Evolutionary conservation across 2,113 vertebrate species (phyloP), one percentile per base, ranked within the genome.

Genomic region (Microtus richardsoni): DNA sequence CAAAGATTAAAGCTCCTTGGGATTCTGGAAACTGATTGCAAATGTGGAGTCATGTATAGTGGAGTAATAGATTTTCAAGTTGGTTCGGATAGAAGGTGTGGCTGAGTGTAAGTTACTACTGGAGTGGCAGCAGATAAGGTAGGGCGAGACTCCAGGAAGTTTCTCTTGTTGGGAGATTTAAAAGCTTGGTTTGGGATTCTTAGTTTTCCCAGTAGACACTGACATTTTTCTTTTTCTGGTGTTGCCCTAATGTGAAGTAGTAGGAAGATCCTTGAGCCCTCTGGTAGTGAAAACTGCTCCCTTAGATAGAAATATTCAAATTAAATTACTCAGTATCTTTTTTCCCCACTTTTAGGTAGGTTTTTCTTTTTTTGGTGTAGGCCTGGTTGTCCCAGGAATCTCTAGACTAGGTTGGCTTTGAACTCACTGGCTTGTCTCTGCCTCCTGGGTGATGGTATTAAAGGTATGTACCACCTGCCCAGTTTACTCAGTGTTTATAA

Each of bases 71-170:
- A 13, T 12, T 83, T 3, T 52, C 5, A n/a, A n/a, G 75, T 75
- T 64, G 88, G 68, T 95, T 94, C 41, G 41, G 39, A n/a, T 78
- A 86, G 66, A 96, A 85, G 95, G 92, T 97, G 83, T 60, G 89
- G 47, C 66, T 68, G 64, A 28, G 62, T 17, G 54, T 58, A 58
- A 58, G 58, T 58, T 58, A 80, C 39, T 58, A 80, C 39, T 33
- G 73, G 79, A 86, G 66, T 86, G 74, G 90, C 52, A 52, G 71
- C 12, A 30, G 93, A 88, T 95, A 74, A 92, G 22, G 62, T 89
- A 60, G 77, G 94, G 85, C 58, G 62, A 60, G 88, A 62, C 88
- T 92, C 21, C 49, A 93, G 68, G 33, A 83, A 88, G 28, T 19
- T 64, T 91, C 19, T 60, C 54, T 64, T 12, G 60, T 30, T 60